Base-by-base conservation (phyloP, 2,113 vertebrate species). In the Ctenodactylus gundi region DNA sequence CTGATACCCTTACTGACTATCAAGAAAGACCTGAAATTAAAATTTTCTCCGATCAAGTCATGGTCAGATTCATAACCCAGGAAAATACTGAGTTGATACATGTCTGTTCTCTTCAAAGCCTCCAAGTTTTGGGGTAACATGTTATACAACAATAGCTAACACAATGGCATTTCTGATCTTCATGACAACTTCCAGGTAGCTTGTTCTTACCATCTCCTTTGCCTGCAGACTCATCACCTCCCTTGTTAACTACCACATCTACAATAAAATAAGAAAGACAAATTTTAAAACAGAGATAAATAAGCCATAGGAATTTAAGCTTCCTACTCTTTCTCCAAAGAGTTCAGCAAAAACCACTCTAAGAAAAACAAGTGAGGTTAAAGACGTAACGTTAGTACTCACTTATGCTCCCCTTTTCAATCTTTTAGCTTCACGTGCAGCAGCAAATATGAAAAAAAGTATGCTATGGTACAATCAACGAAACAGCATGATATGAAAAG, bases 191-290 rank as follows among this genome's bases (percentile, higher is more conserved):
- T 78, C 55, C 51, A 55, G 93, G 87, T 34, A 46, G n/a, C n/a
- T n/a, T n/a, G 9, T 51, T 55, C 97, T 98, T 98, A 99, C 99
- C 98, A 88, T 98, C 98, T 97, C 98, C 98, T 98, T 98, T 99
- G 90, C 95, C 94, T 88, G 94, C 12, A 94, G 94, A 76, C 34
- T 98, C 98, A 97, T 98, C 98, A 91, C 93, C 95, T 67, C 25
- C 93, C 95, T 98, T 98, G 81, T 91, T 97, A 82, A 94, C 51
- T 85, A 95, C 96, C 95, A 95, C 88, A 98, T 99, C 99, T 99
- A 93, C 7, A 94, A 97, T 14, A 87, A 93, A 95, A 90, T 87
- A 55, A 95, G 29, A 95, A 84, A 90, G 64, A 27, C 34, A 80
- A 49, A 68, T 58, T 93, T 83, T 34, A 65, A 91, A 84, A 91